A percentile compares a stretch with the other conserved stretches of the same genome.
Evolutionary conservation across 2,797 vertebrate species (phyloP).

Genomic region (Brachyrhaphis roseni): DNA sequence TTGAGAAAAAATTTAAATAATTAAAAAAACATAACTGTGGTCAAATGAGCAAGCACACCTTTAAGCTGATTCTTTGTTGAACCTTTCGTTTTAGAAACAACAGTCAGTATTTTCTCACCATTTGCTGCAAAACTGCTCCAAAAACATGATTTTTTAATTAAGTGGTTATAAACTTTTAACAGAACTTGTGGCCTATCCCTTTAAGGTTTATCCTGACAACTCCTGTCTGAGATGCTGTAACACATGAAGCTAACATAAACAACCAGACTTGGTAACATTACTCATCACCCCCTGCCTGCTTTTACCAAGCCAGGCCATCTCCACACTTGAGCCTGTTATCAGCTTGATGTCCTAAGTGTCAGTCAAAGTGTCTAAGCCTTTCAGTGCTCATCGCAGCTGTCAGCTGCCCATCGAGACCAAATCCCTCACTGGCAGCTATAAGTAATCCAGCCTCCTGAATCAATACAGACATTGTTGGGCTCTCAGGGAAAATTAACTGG

Average conservation of each 20-base stretch:
- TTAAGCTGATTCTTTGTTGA: not conserved
- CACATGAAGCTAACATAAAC: slow-evolving; percentile 34
- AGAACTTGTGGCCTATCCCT: not conserved
- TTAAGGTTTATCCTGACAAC: slow-evolving; percentile 26
- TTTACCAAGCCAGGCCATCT: slow-evolving; percentile 32
- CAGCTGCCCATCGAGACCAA: slow-evolving; percentile 52
- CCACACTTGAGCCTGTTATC: slow-evolving; percentile 44
- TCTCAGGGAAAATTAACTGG: slow-evolving; percentile 42
- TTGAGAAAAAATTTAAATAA: not conserved
- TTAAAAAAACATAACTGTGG: not conserved
- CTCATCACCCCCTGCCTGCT: slow-evolving; percentile 33
- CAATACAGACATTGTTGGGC: slow-evolving; percentile 32
- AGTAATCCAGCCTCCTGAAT: slow-evolving; percentile 59
- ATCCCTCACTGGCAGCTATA: slow-evolving; percentile 34
- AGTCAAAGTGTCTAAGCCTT: slow-evolving; percentile 51
- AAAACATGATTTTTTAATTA: not conserved
- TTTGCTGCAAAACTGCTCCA: not conserved
- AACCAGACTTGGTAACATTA: slow-evolving; percentile 32
- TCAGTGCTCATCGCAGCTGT: slow-evolving; percentile 64
- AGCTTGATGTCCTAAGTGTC: slow-evolving; percentile 51
- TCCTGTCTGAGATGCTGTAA: slow-evolving; percentile 28
- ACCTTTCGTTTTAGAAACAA: not conserved
- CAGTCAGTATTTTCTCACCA: not conserved
- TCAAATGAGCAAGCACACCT: not conserved
- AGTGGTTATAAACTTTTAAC: not conserved